A percentile compares a stretch with the other conserved stretches of the same genome.
Conservation (phyloP, 64 coral and sea anemone species). For the Montipora sp. region DNA sequence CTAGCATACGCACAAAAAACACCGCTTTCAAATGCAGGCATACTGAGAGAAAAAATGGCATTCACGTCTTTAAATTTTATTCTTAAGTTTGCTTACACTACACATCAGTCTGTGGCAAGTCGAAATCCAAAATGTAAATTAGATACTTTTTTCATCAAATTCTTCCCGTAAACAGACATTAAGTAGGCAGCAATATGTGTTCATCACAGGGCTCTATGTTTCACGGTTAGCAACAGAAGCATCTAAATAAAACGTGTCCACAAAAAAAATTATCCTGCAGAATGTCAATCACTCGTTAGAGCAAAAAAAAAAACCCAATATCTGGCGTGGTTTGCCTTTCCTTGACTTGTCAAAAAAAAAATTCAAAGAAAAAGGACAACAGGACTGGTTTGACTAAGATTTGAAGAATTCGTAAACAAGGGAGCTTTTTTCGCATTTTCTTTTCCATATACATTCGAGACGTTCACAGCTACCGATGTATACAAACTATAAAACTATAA, state of each 20-base stretch:
- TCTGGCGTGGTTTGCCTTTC: too few relatives aligned
- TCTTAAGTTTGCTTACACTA: background rate
- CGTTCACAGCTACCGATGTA: too few relatives aligned
- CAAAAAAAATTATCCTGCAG: background rate
- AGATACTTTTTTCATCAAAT: background rate
- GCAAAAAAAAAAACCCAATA: background rate
- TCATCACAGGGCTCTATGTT: background rate
- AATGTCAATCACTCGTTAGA: too few relatives aligned
- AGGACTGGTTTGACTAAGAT: background rate
- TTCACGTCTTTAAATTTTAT: too few relatives aligned
- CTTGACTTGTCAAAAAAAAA: too few relatives aligned
- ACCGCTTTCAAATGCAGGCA: background rate
- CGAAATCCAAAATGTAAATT: constrained; percentile 32
- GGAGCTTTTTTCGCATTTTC: too few relatives aligned
- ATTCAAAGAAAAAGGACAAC: background rate
- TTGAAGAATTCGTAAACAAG: too few relatives aligned
- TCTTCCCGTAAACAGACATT: background rate
- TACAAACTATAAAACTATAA: too few relatives aligned
- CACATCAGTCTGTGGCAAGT: background rate
- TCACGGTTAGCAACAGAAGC: background rate
- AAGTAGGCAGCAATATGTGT: too few relatives aligned
- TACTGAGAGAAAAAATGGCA: too few relatives aligned
- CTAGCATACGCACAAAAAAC: background rate
- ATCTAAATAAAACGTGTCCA: background rate
- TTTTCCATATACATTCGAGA: too few relatives aligned